phyloP scores from a whole-genome alignment of 2,797 vertebrate species.

The Apodemus agrarius region DNA sequence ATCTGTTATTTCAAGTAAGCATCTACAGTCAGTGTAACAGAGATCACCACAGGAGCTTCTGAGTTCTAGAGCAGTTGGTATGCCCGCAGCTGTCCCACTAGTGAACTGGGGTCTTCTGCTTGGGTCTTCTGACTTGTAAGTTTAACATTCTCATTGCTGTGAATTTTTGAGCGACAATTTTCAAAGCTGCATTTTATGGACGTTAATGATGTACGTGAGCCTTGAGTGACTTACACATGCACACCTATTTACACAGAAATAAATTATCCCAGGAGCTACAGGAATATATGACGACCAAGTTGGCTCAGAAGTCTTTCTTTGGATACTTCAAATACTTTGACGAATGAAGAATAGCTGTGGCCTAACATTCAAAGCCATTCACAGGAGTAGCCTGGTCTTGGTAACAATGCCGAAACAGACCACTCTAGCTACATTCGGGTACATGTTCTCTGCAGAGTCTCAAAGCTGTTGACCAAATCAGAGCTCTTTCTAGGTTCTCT shows the following conservation, averaged over 20 bases:
- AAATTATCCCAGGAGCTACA: background rate
- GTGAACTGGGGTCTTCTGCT: background rate
- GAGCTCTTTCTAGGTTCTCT: background rate
- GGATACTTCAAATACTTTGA: background rate
- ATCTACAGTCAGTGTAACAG: background rate
- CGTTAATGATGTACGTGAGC: background rate
- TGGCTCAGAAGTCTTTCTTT: background rate
- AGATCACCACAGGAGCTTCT: background rate
- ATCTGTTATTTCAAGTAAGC: background rate
- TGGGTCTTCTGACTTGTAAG: conserved; percentile 22
- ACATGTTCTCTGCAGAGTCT: background rate
- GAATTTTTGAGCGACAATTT: background rate
- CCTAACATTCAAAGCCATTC: background rate
- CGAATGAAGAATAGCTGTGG: background rate
- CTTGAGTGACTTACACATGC: background rate
- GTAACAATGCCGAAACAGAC: background rate
- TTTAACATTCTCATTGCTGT: background rate
- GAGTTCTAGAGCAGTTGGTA: background rate
- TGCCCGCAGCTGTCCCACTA: background rate
- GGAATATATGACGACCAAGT: background rate
- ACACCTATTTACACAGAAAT: background rate
- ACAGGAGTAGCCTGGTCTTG: background rate
- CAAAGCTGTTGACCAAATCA: background rate
- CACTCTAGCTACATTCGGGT: background rate
- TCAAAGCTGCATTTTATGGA: background rate